These are phyloP conservation scores for Sapajus apella DNA, from an alignment of 2,113 vertebrate species.

Conservation along the genomic window DNA sequence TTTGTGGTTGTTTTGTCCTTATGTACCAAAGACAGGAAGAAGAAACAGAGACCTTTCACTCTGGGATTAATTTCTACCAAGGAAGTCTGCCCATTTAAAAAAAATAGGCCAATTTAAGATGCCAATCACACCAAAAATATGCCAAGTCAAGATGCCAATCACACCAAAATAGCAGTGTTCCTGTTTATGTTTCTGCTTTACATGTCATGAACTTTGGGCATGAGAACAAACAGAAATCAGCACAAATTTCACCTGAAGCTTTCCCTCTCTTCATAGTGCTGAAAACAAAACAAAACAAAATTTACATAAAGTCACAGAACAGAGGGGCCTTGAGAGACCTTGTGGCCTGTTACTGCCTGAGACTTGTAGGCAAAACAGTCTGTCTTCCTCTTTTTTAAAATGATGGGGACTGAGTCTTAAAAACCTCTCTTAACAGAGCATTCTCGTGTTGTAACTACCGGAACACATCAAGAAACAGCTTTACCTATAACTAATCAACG, in stretches of 20 bases:
- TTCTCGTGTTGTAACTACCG: not conserved
- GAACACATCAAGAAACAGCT: not conserved
- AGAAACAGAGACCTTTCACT: not conserved
- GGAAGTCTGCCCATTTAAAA: slow-evolving; percentile 39
- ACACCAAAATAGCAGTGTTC: slow-evolving; percentile 53
- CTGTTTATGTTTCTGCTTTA: not conserved
- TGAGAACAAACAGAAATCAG: slow-evolving; percentile 21
- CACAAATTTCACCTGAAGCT: slow-evolving; percentile 24
- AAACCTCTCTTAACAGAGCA: not conserved
- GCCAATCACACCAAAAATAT: slow-evolving; percentile 59
- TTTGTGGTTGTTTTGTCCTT: not conserved
- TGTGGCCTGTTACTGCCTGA: not conserved
- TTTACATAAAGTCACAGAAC: slow-evolving; percentile 25
- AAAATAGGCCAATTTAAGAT: slow-evolving; percentile 4
- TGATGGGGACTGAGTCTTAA: not conserved
- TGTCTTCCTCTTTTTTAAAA: not conserved
- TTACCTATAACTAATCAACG: not conserved
- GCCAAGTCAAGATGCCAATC: slow-evolving; percentile 40
- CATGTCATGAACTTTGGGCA: slow-evolving; percentile 20
- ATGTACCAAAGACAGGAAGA: not conserved
- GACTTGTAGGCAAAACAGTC: not conserved
- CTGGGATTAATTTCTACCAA: slow-evolving; percentile 29
- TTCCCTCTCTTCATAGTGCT: not conserved
- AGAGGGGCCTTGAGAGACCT: not conserved
- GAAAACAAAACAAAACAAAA: slow-evolving; percentile 28